phyloP scores from a whole-genome alignment of 2,888 invertebrate genomes.

The Galeruca laticollis region DNA sequence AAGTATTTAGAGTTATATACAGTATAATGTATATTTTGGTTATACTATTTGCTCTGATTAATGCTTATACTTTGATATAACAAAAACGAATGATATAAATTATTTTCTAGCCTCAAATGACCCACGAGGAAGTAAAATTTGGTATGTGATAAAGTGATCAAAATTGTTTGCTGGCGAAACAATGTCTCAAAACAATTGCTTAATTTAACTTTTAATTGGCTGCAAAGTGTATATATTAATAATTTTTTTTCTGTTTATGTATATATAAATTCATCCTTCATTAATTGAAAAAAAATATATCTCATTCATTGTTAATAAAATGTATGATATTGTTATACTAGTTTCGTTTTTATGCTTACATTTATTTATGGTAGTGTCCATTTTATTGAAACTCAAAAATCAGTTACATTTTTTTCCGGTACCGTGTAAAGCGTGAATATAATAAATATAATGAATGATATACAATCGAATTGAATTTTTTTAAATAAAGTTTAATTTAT shows the following conservation, averaged over 20 bases:
- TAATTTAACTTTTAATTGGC: slow-evolving; percentile 44
- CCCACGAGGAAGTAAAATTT: slow-evolving; percentile 47
- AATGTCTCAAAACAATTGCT: slow-evolving; percentile 31
- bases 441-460: no score
- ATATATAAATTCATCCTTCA: background rate
- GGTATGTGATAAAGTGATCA: slow-evolving; percentile 51
- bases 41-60: no score
- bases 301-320: slow-evolving; percentile 33
- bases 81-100: slow-evolving; percentile 25
- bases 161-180: slow-evolving; percentile 45
- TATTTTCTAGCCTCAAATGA: slow-evolving; percentile 50
- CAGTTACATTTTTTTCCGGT: background rate
- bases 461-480: no score
- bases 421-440: background rate
- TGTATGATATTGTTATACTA: slow-evolving; percentile 13
- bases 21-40: no score
- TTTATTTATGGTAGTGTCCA: background rate
- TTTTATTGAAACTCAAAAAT: background rate
- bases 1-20: no score
- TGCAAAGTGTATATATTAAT: slow-evolving; percentile 29
- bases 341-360: slow-evolving; percentile 28
- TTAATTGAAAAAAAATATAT: slow-evolving; percentile 5
- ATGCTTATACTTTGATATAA: slow-evolving; percentile 1
- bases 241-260: background rate
- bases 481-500: no score